Base-by-base conservation (phyloP, 2,888 invertebrate genomes). In the Copidosoma aretas region DNA sequence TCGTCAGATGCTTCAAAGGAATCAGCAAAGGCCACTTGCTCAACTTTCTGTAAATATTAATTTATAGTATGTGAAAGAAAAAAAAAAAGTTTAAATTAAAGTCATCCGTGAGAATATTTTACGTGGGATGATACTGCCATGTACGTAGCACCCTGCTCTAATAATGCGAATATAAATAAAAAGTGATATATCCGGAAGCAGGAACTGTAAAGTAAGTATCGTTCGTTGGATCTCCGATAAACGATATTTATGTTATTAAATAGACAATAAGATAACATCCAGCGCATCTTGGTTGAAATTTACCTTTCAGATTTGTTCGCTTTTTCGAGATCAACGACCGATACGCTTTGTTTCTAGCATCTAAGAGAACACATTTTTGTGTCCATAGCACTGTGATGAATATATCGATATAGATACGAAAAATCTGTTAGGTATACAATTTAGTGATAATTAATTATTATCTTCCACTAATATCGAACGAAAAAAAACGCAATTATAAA, bases 351-450 rank as follows among this genome's bases (percentile, higher is more conserved):
- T 72, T 72, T 67, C 64, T 53, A 52, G 15, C 70, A 70, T 73
- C 71, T 64, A 32, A 77, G 71, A 78, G 82, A 82, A 83, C 82
- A 83, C 83, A 82, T 80, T 82, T 79, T 81, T 81, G 83, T 83
- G 83, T 83, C 83, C 81, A 80, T 83, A 83, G 83, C 81, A 83
- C 83, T 83, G 83, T 83, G 83, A 83, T 83, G 82, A 82, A 82
- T 82, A 82, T 81, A 81, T 80, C 80, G 69, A 73, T 74, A 73
- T 73, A 72, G 73, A 73, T 71, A 71, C 68, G 64, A 69, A 70
- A 46, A 73, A 72, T 70, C 68, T 70, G 71, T 66, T 69, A 73
- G 76, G 75, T 79, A 79, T 79, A 79, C 75, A 77, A 76, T 76
- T 73, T 81, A 82, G 80, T 74, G 76, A 46, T 77, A 77, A 79